Base-by-base conservation (phyloP, 2,113 vertebrate species). In the Spea bombifrons region DNA sequence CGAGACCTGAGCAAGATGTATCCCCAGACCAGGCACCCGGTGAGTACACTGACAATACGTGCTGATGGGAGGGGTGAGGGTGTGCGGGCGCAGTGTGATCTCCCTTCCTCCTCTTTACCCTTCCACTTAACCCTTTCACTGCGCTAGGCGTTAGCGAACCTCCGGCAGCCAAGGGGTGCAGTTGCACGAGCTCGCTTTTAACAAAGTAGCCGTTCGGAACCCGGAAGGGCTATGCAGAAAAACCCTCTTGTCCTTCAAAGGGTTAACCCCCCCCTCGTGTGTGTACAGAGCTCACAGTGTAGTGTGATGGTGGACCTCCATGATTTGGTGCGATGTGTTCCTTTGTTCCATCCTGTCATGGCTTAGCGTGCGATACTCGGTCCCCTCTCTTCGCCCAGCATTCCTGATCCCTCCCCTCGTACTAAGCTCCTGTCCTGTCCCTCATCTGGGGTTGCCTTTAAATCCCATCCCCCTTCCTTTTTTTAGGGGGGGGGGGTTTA, bases 1-100 rank as follows among this genome's bases (percentile, higher is more conserved):
- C 91, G 91, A 86, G 91, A 93, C 82, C 84, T 92, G 89, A 92
- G 92, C 92, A 93, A 93, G 90, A 94, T 94, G 92, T 94, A 93
- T 83, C 92, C 92, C 75, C 92, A 94, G 85, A 90, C 88, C 80
- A 88, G 91, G 86, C 92, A 94, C 89, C 91, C 92, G 89, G 92
- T 93, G 89, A 93, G 91, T 90, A 82, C 75, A 16, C 13, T 52
- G 52, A 59, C 75, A 64, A 69, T 8, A 47, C 73, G 71, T 66
- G 73, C 63, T 0, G 7, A 77, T 5, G 66, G 50, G 52, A 53
- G 70, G 67, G 15, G n/a, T 45, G 16, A 5, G 9, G 7, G 46
- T 46, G 59, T 79, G 83, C 74, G 83, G 81, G 83, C 82, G 3
- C 17, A 82, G 53, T 43, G 82, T 81, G 82, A 82, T 80, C 80